Evolutionary conservation across 53 echinoderm and acorn worm species (phyloP).

Genomic region (Mesocentrotus franciscanus): DNA sequence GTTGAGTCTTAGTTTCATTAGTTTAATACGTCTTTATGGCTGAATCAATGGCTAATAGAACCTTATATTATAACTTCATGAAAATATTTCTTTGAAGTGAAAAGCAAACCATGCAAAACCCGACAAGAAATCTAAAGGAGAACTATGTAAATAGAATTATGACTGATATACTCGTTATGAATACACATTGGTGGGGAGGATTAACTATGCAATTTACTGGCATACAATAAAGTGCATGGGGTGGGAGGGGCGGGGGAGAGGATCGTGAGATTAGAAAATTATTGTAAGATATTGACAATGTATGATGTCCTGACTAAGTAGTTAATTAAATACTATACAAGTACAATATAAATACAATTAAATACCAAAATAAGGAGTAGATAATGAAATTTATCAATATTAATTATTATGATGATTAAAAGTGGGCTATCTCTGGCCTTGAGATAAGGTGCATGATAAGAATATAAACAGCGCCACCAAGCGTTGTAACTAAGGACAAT

Average conservation of each 20-base stretch:
- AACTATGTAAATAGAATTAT: not conserved
- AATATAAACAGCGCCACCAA: constrained; percentile 65
- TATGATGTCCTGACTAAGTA: no score
- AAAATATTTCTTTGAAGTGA: not conserved
- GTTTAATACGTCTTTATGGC: not conserved
- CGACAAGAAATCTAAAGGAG: not conserved
- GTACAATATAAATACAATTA: not conserved
- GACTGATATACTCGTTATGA: not conserved
- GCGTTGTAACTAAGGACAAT: constrained; percentile 45
- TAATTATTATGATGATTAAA: not conserved
- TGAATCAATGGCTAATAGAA: not conserved
- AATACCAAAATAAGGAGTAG: not conserved
- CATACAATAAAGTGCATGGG: not conserved
- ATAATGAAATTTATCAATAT: not conserved
- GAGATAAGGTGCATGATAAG: not conserved
- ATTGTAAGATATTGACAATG: no score
- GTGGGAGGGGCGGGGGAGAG: not conserved
- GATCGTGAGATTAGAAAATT: no score
- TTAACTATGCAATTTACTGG: not conserved
- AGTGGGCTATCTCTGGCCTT: not conserved
- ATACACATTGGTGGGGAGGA: no score
- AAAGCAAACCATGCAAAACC: not conserved
- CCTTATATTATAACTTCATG: not conserved
- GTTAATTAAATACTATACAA: no score
- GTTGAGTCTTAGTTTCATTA: no score